phyloP scores from a whole-genome alignment of 2,888 invertebrate genomes.

The Ditula angustiorana region DNA sequence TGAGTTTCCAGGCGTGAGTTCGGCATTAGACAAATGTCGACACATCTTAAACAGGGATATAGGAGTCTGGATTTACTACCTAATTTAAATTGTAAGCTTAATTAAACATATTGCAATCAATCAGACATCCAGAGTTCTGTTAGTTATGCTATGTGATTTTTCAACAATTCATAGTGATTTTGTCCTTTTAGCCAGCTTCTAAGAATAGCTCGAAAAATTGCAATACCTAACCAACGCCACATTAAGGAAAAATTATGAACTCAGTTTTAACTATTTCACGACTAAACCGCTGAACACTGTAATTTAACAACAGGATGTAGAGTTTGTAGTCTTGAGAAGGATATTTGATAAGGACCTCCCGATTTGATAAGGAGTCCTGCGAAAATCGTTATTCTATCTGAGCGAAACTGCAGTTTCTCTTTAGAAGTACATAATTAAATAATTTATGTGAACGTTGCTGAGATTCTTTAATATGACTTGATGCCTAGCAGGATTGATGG shows the following conservation, averaged over 20 bases:
- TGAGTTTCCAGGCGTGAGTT: neutral
- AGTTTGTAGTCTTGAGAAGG: neutral
- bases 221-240: no score
- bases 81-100: no score
- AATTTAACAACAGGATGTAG: neutral
- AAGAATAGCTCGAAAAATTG: no score
- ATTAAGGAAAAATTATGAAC: no score
- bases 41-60: neutral
- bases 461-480: neutral
- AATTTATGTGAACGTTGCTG: constrained; percentile 17
- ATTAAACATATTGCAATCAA: no score
- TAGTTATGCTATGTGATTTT: no score
- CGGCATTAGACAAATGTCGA: neutral
- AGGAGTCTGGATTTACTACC: neutral
- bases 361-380: neutral
- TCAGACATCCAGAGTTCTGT: no score
- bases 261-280: no score
- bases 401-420: neutral
- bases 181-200: no score
- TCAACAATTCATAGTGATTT: no score
- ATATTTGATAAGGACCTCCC: neutral
- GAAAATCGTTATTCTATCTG: neutral
- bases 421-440: neutral
- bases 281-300: no score
- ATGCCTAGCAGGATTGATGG: constrained; percentile 28